Evolutionary conservation across 1,140 invertebrate genomes (phyloP).

Genomic region (Olivierus martensii): DNA sequence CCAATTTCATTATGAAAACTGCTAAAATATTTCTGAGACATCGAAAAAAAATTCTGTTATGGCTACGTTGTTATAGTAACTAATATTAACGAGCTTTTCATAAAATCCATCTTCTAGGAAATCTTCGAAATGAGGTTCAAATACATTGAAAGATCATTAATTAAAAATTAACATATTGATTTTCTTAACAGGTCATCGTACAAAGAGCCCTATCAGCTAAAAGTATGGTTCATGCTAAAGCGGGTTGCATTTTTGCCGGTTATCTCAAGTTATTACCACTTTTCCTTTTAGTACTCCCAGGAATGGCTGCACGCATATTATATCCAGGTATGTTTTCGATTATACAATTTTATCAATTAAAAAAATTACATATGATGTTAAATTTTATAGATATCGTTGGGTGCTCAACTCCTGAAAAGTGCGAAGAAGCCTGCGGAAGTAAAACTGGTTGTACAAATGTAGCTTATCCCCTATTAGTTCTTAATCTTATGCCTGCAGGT

Average conservation of each 20-base stretch:
- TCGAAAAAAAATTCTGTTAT: too few relatives aligned
- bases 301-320: conserved; percentile 38
- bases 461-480: conserved; percentile 39
- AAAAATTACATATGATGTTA: too few relatives aligned
- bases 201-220: conserved; percentile 39
- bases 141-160: too few relatives aligned
- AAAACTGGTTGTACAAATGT: conserved; percentile 35
- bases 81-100: too few relatives aligned
- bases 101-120: too few relatives aligned
- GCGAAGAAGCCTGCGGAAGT: conserved; percentile 32
- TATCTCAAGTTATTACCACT: conserved; percentile 38
- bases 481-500: conserved; percentile 35
- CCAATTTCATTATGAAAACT: too few relatives aligned
- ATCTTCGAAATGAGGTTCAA: too few relatives aligned
- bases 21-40: too few relatives aligned
- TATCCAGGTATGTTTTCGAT: conserved; percentile 28
- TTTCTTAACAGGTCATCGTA: conserved; percentile 35
- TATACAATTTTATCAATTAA: background rate
- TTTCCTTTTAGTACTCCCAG: conserved; percentile 40
- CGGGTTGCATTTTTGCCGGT: conserved; percentile 37
- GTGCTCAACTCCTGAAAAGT: conserved; percentile 32
- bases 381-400: conserved; percentile 33
- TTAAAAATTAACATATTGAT: too few relatives aligned
- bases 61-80: too few relatives aligned
- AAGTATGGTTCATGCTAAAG: conserved; percentile 39